These are phyloP conservation scores for Gambelia wislizenii DNA, from an alignment of 2,797 vertebrate species.

Conservation along the genomic window DNA sequence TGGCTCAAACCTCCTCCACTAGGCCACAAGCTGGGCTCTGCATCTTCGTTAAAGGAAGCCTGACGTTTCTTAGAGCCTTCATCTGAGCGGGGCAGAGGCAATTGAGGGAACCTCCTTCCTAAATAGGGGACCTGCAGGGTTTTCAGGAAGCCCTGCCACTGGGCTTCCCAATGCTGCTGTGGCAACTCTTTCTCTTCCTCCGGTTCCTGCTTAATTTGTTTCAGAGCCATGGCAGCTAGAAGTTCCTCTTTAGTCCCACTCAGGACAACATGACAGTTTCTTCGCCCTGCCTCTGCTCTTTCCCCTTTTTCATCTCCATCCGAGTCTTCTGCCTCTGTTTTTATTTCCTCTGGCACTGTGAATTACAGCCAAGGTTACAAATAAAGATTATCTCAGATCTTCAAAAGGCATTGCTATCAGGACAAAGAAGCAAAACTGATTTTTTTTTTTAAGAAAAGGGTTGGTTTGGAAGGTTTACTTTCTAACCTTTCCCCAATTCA, in stretches of 20 bases:
- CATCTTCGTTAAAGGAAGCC: neutral
- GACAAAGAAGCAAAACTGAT: no score
- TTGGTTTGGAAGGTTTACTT: no score
- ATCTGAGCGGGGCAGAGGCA: neutral
- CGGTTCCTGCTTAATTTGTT: neutral
- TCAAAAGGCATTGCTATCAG: no score
- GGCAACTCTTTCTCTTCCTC: neutral
- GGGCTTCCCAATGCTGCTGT: neutral
- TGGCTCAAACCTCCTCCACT: neutral
- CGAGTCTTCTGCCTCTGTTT: neutral
- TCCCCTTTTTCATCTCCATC: neutral
- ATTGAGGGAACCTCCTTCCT: neutral
- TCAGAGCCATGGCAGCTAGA: neutral
- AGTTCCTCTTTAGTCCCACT: neutral
- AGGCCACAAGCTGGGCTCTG: neutral
- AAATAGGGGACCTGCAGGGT: neutral
- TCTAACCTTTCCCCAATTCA: no score
- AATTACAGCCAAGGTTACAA: no score
- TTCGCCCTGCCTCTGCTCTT: neutral
- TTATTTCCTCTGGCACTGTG: neutral
- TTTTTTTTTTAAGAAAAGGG: no score
- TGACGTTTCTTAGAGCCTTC: neutral
- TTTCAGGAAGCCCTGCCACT: conserved; percentile 5
- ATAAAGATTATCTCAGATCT: no score
- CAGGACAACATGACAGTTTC: no score